Conservation (phyloP, 2,797 vertebrate genomes). For the Ptychadena robeensis region DNA sequence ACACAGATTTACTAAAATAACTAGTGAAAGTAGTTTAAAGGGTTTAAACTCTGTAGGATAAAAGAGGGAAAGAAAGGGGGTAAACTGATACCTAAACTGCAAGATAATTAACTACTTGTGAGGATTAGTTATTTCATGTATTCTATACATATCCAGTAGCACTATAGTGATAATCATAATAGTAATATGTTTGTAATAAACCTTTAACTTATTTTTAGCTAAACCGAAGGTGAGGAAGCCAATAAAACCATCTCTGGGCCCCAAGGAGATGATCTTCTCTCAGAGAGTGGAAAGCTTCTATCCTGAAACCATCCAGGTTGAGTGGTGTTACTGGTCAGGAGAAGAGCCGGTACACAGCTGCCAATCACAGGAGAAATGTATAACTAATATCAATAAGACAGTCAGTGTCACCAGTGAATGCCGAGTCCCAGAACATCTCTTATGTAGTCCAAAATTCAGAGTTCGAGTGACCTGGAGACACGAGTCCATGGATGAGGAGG, state of each 20-base stretch:
- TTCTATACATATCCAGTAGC: too few species aligned
- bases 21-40: too few species aligned
- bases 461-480: neutral
- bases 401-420: neutral
- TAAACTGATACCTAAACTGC: too few species aligned
- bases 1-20: too few species aligned
- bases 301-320: neutral
- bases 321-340: neutral
- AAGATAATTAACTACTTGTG: too few species aligned
- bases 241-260: neutral
- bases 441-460: neutral
- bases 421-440: neutral
- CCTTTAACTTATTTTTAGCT: neutral
- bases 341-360: neutral
- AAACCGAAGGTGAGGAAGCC: neutral
- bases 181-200: too few species aligned
- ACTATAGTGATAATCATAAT: too few species aligned
- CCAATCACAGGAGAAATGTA: neutral
- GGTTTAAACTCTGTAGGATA: too few species aligned
- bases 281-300: slow-evolving; percentile 4
- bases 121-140: too few species aligned
- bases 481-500: neutral
- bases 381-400: neutral
- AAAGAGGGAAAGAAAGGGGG: too few species aligned
- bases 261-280: neutral